These are phyloP conservation scores for Microcebus griseorufus DNA, from an alignment of 2,113 vertebrate genomes.

Conservation along the genomic window DNA sequence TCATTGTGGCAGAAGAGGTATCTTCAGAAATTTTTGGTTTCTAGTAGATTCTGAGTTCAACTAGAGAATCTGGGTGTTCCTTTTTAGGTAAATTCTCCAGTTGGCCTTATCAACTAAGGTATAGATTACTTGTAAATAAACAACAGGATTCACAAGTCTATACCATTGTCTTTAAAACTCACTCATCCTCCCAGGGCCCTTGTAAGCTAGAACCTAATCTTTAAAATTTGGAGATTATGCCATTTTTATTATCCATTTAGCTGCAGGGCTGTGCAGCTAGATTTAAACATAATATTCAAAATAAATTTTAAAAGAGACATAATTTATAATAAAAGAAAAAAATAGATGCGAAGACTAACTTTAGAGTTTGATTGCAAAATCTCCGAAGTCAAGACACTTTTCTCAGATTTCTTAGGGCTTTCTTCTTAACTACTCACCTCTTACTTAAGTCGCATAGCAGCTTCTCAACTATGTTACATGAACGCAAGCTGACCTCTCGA, in stretches of 20 bases:
- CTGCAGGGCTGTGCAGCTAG: not conserved
- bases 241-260: not conserved
- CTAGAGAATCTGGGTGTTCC: not conserved
- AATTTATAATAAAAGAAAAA: not conserved
- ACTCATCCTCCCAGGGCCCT: not conserved
- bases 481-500: not conserved
- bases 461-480: not conserved
- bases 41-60: not conserved
- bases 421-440: not conserved
- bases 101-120: not conserved
- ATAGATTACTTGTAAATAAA: not conserved
- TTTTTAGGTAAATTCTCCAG: not conserved
- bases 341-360: not conserved
- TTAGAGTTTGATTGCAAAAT: not conserved
- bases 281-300: not conserved
- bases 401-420: not conserved
- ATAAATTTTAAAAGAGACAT: not conserved
- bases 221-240: not conserved
- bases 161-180: not conserved
- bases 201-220: not conserved
- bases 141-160: not conserved
- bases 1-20: not conserved
- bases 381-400: not conserved
- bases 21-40: not conserved
- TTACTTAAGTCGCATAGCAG: not conserved